These are phyloP conservation scores for Caenorhabditis sp. DNA, from an alignment of 2,888 invertebrate species.

Conservation along the genomic window DNA sequence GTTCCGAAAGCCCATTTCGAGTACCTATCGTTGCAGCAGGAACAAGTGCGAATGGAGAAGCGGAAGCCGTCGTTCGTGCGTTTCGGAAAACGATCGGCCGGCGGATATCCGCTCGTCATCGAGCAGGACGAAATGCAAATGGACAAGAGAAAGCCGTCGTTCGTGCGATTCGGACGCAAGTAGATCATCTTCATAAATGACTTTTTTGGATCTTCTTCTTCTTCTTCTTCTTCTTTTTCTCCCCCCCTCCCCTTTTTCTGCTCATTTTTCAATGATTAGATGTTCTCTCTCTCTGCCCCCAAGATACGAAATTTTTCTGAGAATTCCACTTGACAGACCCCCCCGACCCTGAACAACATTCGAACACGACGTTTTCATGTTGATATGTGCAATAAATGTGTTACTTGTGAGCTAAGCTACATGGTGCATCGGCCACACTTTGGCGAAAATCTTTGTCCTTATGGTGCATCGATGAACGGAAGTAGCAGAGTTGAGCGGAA, in stretches of 20 bases:
- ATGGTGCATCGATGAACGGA: too few species aligned
- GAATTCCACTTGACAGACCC: background rate
- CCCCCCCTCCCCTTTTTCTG: background rate
- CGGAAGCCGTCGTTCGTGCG: slow-evolving; percentile 70
- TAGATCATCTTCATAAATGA: slow-evolving; percentile 15
- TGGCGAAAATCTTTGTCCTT: too few species aligned
- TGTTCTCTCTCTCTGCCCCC: background rate
- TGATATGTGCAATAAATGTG: slow-evolving; percentile 54
- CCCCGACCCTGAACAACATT: slow-evolving; percentile 2
- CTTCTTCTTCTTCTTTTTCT: slow-evolving; percentile 3
- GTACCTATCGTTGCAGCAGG: slow-evolving; percentile 3
- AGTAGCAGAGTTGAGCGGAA: too few species aligned
- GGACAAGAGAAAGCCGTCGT: slow-evolving; percentile 69
- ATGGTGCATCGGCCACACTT: too few species aligned
- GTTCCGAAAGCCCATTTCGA: background rate
- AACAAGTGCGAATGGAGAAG: slow-evolving; percentile 55
- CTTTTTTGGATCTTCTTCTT: background rate
- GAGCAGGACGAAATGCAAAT: slow-evolving; percentile 34
- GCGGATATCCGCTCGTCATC: slow-evolving; percentile 25
- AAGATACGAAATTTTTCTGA: background rate
- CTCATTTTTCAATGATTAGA: background rate
- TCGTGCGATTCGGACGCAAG: slow-evolving; percentile 68
- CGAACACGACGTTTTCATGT: slow-evolving; percentile 46
- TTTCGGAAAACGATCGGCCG: slow-evolving; percentile 67
- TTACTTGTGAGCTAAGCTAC: slow-evolving; percentile 44